Conservation (phyloP, 2,888 invertebrate genomes). For the Camponotus fellah region DNA sequence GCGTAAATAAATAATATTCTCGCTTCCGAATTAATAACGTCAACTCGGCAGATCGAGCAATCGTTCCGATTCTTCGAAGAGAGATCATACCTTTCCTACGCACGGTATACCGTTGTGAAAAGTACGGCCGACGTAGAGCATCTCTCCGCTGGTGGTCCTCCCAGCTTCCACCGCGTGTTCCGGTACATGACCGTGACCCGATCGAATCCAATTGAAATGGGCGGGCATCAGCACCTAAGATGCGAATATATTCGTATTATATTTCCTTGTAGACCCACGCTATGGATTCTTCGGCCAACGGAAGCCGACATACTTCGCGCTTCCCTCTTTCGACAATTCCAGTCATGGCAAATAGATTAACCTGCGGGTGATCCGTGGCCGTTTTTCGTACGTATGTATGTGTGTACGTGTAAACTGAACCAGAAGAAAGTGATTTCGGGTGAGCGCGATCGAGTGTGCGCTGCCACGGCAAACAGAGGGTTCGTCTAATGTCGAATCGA, state of each 20-base stretch:
- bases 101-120: slow-evolving; percentile 77
- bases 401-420: slow-evolving; percentile 30
- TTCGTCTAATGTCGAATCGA: slow-evolving; percentile 9
- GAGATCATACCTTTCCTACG: slow-evolving; percentile 82
- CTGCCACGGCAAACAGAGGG: slow-evolving; percentile 56
- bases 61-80: background rate
- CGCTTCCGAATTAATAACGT: background rate
- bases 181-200: slow-evolving; percentile 80
- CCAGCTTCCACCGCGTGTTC: slow-evolving; percentile 84
- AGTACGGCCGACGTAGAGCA: slow-evolving; percentile 84
- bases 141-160: slow-evolving; percentile 82
- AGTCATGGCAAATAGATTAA: slow-evolving; percentile 59
- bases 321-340: slow-evolving; percentile 4
- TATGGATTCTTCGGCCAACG: background rate
- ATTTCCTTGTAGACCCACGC: background rate
- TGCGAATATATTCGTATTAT: slow-evolving; percentile 2
- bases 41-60: background rate
- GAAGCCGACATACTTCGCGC: slow-evolving; percentile 13
- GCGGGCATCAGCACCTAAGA: slow-evolving; percentile 77
- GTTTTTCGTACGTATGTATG: background rate
- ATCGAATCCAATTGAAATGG: slow-evolving; percentile 77
- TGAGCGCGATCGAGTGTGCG: slow-evolving; percentile 48
- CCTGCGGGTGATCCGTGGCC: slow-evolving; percentile 1
- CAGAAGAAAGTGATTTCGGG: slow-evolving; percentile 60
- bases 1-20: background rate